phyloP scores from a whole-genome alignment of 2,797 vertebrate species.

The Anabacerthia variegaticeps region DNA sequence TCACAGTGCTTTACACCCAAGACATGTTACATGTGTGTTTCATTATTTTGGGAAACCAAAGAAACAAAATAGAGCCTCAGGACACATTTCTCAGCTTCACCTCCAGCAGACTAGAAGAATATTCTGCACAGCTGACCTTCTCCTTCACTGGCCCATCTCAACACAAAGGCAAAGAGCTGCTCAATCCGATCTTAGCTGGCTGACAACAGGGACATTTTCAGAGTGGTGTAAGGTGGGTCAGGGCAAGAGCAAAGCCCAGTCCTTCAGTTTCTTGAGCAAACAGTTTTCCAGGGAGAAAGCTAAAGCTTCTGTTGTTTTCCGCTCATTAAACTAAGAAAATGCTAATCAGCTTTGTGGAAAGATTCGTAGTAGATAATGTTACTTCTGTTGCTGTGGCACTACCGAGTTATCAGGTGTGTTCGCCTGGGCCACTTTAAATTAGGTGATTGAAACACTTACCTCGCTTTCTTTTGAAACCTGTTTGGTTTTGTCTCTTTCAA shows the following conservation, averaged over 20 bases:
- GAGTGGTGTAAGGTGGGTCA: neutral
- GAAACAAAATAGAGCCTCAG: neutral
- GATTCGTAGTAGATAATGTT: neutral
- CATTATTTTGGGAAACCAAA: neutral
- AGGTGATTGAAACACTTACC: neutral
- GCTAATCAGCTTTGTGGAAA: slow-evolving; percentile 3
- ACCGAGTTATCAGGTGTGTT: neutral
- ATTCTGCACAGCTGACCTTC: neutral
- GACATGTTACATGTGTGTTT: neutral
- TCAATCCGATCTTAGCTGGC: neutral
- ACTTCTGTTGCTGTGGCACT: neutral
- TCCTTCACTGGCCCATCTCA: neutral
- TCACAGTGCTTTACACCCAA: neutral
- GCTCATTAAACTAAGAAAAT: slow-evolving; percentile 39
- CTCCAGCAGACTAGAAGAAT: neutral
- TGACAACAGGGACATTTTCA: accelerated
- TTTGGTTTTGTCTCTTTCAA: neutral
- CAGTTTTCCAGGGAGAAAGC: neutral
- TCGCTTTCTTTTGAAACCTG: neutral
- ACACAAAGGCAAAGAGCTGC: neutral
- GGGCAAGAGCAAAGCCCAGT: neutral
- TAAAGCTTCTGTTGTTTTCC: neutral
- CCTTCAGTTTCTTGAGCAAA: neutral
- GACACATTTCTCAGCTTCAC: neutral
- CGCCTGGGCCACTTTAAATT: neutral